Conservation (phyloP, 1,140 invertebrate genomes). For the Ectropis grisescens region DNA sequence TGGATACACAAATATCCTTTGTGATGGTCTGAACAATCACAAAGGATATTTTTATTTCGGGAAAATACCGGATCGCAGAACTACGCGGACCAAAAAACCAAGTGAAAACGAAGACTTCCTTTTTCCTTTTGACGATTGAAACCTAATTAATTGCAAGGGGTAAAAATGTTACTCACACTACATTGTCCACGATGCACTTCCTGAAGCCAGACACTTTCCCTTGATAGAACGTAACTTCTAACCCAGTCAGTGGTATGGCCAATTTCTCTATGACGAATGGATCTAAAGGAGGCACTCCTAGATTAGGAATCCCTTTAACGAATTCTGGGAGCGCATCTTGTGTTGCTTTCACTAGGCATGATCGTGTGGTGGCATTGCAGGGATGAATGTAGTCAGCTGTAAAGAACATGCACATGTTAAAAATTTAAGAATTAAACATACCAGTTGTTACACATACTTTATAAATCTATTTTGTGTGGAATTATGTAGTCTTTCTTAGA, state of each 20-base stretch:
- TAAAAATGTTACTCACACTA: conserved; percentile 51
- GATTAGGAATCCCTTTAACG: conserved; percentile 39
- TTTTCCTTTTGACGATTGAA: too few species aligned
- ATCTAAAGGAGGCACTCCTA: conserved; percentile 34
- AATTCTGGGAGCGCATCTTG: conserved; percentile 50
- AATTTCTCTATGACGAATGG: conserved; percentile 50
- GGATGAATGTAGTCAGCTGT: conserved; percentile 53
- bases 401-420: conserved; percentile 12
- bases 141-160: too few species aligned
- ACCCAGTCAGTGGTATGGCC: conserved; percentile 34
- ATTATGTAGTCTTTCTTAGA: too few species aligned
- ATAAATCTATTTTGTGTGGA: too few species aligned
- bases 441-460: too few species aligned
- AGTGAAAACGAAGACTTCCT: too few species aligned
- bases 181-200: conserved; percentile 48
- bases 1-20: too few species aligned
- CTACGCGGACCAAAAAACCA: too few species aligned
- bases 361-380: conserved; percentile 34
- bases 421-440: too few species aligned
- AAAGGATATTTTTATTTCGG: too few species aligned
- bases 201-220: conserved; percentile 51
- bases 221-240: conserved; percentile 45
- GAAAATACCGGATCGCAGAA: too few species aligned
- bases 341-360: conserved; percentile 41
- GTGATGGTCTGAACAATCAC: too few species aligned